Conservation (phyloP, 2,113 vertebrate genomes). For the Hippocampus zosterae region DNA sequence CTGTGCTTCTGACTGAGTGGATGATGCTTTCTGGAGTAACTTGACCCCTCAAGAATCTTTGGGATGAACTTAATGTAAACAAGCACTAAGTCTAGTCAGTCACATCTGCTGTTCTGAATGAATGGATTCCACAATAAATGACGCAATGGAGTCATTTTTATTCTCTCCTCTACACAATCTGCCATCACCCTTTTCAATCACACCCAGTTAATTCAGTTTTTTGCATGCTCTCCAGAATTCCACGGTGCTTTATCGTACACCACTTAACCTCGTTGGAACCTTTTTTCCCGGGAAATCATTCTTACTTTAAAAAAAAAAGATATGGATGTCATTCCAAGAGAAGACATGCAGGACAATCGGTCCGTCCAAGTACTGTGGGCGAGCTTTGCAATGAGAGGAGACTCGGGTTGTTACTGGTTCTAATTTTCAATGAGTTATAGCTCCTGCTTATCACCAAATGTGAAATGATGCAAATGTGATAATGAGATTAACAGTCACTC, state of each 20-base stretch:
- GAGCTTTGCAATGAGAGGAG: neutral
- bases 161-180: neutral
- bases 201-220: neutral
- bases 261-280: neutral
- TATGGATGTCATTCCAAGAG: neutral
- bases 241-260: neutral
- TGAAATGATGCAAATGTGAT: conserved; percentile 32
- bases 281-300: neutral
- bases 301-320: neutral
- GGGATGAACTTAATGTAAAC: neutral
- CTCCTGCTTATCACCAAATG: conserved; percentile 27
- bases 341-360: neutral
- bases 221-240: neutral
- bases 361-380: neutral
- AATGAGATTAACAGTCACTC: conserved; percentile 40
- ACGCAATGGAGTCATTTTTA: neutral
- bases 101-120: neutral
- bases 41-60: neutral
- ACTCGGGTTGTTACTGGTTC: conserved; percentile 16
- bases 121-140: neutral
- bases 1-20: neutral
- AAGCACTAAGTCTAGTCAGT: neutral
- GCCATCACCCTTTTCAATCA: neutral
- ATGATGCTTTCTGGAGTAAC: neutral
- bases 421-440: conserved; percentile 18